Percentiles rank a stretch among this genome's conserved stretches.
These are phyloP conservation scores for Alethe castanea DNA, from an alignment of 2,113 vertebrate genomes.

Conservation along the genomic window DNA sequence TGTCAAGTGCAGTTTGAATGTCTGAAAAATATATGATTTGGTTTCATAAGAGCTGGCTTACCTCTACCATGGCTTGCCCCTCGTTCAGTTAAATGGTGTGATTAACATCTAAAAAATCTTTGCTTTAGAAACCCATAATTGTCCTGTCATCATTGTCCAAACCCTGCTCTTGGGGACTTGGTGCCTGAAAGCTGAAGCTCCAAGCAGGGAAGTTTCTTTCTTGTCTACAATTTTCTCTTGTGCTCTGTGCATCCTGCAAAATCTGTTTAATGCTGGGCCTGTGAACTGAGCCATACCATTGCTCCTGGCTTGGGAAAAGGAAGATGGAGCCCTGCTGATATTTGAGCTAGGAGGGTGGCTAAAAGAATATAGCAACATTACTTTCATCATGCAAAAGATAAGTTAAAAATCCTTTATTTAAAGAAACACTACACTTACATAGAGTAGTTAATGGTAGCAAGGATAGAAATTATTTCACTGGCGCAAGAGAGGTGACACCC, in stretches of 20 bases:
- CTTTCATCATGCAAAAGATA: no score
- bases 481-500: no score
- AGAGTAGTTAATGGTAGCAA: no score
- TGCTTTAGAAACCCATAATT: background rate
- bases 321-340: background rate
- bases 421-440: no score
- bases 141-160: background rate
- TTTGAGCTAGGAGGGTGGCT: no score
- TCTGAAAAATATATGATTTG: background rate
- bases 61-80: background rate
- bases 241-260: background rate
- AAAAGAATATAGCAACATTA: no score
- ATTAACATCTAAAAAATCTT: background rate
- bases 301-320: background rate
- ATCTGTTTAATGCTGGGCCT: accelerated
- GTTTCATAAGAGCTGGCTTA: background rate
- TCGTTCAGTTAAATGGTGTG: background rate
- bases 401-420: no score
- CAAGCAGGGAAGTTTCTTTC: background rate
- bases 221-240: background rate
- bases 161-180: background rate
- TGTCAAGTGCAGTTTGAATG: background rate
- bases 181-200: background rate
- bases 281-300: background rate
- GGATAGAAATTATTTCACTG: no score